Evolutionary conservation across 2,888 invertebrate genomes (phyloP), one percentile per base, ranked within the genome.

Genomic region (Lithophane leautieri): DNA sequence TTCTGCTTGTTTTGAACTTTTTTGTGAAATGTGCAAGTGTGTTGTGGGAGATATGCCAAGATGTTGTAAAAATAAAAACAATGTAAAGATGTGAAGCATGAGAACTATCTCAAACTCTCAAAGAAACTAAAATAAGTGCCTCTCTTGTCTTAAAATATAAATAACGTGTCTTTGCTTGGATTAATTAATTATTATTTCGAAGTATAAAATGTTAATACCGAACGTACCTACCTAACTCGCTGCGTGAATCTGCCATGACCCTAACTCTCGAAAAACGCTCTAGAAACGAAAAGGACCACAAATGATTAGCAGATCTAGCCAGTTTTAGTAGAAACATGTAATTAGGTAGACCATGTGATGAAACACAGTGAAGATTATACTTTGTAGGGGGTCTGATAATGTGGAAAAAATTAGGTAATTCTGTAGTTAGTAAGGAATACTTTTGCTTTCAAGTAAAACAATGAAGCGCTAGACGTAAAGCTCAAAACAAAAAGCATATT

Each of bases 1-100:
- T 88, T 81, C 76, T n/a, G 52, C 70, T 75, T 68, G 70, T 80
- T 72, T 69, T 67, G 86, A 78, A 76, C 77, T 79, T 84, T 84
- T 84, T 86, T 67, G 82, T 95, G n/a, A 91, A 93, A 74, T 93
- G 94, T 75, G 44, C 73, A 54, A 73, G 68, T 65, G 56, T 70
- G 58, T 74, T 80, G 70, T 76, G 67, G 71, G 73, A 75, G 66
- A 65, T 56, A 70, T 58, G 78, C 52, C 68, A 54, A 76, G 28
- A 70, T 52, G 34, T 67, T 72, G 16, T 73, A 44, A 76, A 81
- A 78, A 70, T 71, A 65, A 70, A 73, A 76, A 74, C 58, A 81
- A 63, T 74, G 66, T 52, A 25, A 72, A 44, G 65, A 63, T 58
- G 16, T 56, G 8, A 68, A 40, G 68, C 50, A 34, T 82, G 83